These are phyloP conservation scores for Apteryx mantelli DNA, from an alignment of 2,113 vertebrate species.

Conservation along the genomic window DNA sequence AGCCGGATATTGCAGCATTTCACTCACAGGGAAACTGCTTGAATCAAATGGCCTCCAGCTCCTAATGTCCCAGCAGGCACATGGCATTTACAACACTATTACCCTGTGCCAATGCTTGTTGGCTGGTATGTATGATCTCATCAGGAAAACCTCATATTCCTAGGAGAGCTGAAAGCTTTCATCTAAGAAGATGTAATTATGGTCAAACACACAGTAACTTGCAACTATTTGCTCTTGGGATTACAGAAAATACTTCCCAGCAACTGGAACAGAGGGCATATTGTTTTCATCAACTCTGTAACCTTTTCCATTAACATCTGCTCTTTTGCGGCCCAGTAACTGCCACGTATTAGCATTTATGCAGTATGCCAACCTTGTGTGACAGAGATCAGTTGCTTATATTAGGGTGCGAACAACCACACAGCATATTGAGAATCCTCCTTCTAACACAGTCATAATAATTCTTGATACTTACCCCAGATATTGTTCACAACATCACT, in stretches of 20 bases:
- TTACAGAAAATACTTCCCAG: neutral
- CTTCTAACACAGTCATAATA: neutral
- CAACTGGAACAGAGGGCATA: neutral
- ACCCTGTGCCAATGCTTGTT: neutral
- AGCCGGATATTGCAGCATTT: neutral
- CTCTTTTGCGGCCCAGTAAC: neutral
- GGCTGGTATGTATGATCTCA: neutral
- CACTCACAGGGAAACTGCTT: neutral
- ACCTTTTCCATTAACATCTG: neutral
- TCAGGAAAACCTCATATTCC: neutral
- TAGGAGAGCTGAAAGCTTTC: neutral
- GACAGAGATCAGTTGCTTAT: neutral
- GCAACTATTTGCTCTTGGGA: neutral
- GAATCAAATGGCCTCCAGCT: neutral
- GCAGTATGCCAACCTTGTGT: neutral
- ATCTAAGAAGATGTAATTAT: neutral
- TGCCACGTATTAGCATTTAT: neutral
- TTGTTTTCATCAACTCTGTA: neutral
- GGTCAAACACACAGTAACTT: neutral
- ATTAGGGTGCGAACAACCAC: neutral
- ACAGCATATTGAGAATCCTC: neutral
- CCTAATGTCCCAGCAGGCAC: neutral
- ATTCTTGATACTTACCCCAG: constrained; percentile 82
- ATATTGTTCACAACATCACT: constrained; percentile 77
- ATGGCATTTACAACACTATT: neutral